Base-by-base conservation (phyloP, 2,797 vertebrate species). In the Hemitrygon akajei region DNA sequence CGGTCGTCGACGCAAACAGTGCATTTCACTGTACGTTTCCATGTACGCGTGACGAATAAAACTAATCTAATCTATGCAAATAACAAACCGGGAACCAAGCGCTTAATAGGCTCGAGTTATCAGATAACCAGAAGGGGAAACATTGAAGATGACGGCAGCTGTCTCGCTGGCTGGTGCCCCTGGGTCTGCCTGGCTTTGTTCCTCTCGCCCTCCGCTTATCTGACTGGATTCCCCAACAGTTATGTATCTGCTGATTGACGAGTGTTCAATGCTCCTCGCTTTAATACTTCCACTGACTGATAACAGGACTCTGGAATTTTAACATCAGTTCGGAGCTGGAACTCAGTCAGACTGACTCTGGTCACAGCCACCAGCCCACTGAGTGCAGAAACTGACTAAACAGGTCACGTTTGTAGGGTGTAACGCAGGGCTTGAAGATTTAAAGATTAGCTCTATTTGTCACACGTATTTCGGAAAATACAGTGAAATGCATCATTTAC, bases 151-250 rank as follows among this genome's bases (percentile, higher is more conserved):
- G 18, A 87, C 14, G 63, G 60, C 30, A 66, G 86, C 86, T 66
- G 63, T 20, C 60, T 37, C 63, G 37, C 86, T 11, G n/a, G n/a
- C 60, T 89, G 7, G n/a, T 34, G 16, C n/a, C n/a, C n/a, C 34
- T n/a, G 1, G 11, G 60, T 87, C 30, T 69, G 86, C 3, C 22
- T 22, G 86, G 16, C 18, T 37, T 34, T 60, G 12, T 89, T 89
- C 16, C n/a, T 37, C 86, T 37, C n/a, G 10, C 63, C 60, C 18
- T n/a, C 63, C 86, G 66, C 34, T 66, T 87, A 27, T 2, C 27
- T 56, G 60, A 34, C 84, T 87, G 84, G 84, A 66, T 87, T 66
- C 84, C 84, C 84, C 30, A 66, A 87, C 30, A 87, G 84, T 60
- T 87, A 66, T 34, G 18, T 69, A 18, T 10, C 63, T 37, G 63